phyloP scores from a whole-genome alignment of 2,888 invertebrate species.

The Schrankia costaestrigalis region DNA sequence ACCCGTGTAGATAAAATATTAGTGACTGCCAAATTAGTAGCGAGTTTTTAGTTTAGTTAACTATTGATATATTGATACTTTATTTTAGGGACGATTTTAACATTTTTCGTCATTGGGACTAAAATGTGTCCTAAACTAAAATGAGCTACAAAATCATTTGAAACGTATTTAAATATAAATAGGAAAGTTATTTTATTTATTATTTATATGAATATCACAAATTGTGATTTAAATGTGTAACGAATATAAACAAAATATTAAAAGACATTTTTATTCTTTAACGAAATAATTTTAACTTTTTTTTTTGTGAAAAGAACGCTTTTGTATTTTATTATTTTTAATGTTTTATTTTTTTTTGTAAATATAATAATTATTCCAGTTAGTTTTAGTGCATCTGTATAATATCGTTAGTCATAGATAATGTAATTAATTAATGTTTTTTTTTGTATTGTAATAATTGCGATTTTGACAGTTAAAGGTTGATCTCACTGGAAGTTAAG shows the following conservation, averaged over 20 bases:
- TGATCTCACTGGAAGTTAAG: slow-evolving; percentile 12
- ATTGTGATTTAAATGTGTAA: slow-evolving; percentile 32
- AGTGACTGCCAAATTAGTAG: no score
- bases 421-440: slow-evolving; percentile 47
- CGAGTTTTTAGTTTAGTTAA: no score
- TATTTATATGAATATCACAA: slow-evolving; percentile 23
- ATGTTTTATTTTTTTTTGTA: slow-evolving; percentile 62
- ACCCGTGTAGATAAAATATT: no score
- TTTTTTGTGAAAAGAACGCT: slow-evolving; percentile 36
- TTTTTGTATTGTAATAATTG: slow-evolving; percentile 49
- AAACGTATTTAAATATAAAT: slow-evolving; percentile 24
- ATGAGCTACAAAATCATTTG: background rate
- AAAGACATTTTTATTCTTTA: slow-evolving; percentile 29
- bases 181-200: slow-evolving; percentile 32
- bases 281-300: slow-evolving; percentile 19
- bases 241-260: slow-evolving; percentile 21
- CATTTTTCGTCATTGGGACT: no score
- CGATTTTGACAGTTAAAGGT: slow-evolving; percentile 20
- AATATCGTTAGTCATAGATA: slow-evolving; percentile 63
- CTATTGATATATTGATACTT: no score
- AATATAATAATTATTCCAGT: slow-evolving; percentile 73
- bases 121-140: no score
- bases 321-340: slow-evolving; percentile 55
- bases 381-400: slow-evolving; percentile 73
- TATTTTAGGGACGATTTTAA: no score